Evolutionary conservation across 2,888 invertebrate species (phyloP).

Genomic region (Cheiracanthium punctorium): DNA sequence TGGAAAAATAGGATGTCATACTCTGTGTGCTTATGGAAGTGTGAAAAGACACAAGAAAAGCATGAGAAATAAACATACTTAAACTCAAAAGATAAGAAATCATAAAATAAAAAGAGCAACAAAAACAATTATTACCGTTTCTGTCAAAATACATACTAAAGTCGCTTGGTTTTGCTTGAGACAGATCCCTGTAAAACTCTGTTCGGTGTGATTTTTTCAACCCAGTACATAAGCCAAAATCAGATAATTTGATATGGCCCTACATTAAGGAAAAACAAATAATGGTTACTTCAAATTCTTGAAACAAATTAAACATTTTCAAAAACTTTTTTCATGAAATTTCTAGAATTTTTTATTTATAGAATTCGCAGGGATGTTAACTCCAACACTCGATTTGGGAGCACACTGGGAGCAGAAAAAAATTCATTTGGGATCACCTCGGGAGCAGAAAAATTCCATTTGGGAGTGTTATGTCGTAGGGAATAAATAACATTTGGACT

Average conservation of each 20-base stretch:
- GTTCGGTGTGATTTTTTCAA: constrained; percentile 99
- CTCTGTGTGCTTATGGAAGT: background rate
- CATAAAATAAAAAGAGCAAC: constrained; percentile 41
- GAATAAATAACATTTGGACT: too few species aligned
- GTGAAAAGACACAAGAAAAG: constrained; percentile 7
- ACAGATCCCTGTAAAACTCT: constrained; percentile 98
- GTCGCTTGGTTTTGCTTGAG: constrained; percentile 96
- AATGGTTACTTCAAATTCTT: too few species aligned
- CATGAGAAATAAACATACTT: background rate
- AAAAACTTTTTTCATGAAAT: too few species aligned
- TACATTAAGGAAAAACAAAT: constrained; percentile 73
- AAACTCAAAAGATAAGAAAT: constrained; percentile 18
- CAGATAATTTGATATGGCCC: constrained; percentile 98
- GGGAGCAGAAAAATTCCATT: too few species aligned
- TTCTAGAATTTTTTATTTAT: too few species aligned
- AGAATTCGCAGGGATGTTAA: too few species aligned
- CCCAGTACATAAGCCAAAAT: constrained; percentile 99
- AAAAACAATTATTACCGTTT: constrained; percentile 65
- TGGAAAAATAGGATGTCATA: background rate
- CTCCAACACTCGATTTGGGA: too few species aligned
- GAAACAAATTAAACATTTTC: too few species aligned
- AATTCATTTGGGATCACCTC: too few species aligned
- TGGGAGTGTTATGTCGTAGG: too few species aligned
- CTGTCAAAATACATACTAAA: constrained; percentile 83
- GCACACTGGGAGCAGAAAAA: too few species aligned